Conservation (phyloP, 2,797 vertebrate species). For the Liasis olivaceus region DNA sequence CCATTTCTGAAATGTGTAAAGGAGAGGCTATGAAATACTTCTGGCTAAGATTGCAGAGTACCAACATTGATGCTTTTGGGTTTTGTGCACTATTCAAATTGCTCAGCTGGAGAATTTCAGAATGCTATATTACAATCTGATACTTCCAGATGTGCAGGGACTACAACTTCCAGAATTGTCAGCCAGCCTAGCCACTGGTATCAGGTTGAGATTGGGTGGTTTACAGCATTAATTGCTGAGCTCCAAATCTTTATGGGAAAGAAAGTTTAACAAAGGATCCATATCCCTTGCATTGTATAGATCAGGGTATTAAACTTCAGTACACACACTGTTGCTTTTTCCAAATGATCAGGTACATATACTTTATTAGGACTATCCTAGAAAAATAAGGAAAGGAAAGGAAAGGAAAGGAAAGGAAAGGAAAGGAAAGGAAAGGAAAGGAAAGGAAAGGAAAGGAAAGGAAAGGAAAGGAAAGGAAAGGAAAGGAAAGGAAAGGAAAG, state of each 20-base stretch:
- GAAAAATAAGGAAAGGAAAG: too few species aligned
- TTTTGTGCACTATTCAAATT: neutral
- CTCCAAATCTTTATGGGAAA: neutral
- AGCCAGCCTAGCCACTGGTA: neutral
- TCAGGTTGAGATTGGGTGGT: too few species aligned
- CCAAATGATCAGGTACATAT: neutral
- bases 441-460: neutral
- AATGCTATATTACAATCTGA: neutral
- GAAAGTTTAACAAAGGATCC: neutral
- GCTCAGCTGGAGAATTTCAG: neutral
- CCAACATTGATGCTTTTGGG: neutral
- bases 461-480: too few species aligned
- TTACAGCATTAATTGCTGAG: neutral
- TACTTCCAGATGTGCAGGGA: neutral
- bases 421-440: too few species aligned
- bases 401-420: too few species aligned
- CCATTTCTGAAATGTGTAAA: neutral
- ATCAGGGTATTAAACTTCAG: neutral
- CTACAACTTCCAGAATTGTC: neutral
- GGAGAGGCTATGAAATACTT: too few species aligned
- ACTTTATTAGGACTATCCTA: neutral
- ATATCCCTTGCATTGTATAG: neutral
- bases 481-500: too few species aligned
- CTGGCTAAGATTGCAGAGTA: neutral
- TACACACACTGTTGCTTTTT: neutral